A percentile compares a stretch with the other conserved stretches of the same genome.
Conservation (phyloP, 1,140 invertebrate species). For the Drosophila sulfurigaster region DNA sequence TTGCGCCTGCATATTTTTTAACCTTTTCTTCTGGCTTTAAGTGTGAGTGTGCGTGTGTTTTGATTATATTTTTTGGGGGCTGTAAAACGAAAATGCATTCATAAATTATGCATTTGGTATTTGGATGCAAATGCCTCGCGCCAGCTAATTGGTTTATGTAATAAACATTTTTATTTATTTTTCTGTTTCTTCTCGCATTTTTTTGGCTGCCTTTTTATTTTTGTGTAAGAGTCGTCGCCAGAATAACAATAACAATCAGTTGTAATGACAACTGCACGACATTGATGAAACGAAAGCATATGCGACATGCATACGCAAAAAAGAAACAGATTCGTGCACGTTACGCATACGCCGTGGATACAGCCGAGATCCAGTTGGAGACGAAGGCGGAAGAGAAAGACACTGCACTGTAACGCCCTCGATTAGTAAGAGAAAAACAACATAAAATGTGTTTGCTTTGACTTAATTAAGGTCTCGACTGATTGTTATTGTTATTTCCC, state of each 20-base stretch:
- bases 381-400: slow-evolving; percentile 30
- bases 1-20: slow-evolving; percentile 47
- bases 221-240: not conserved
- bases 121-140: slow-evolving; percentile 66
- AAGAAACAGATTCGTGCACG: slow-evolving; percentile 13
- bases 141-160: slow-evolving; percentile 76
- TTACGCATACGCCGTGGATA: slow-evolving; percentile 65
- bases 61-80: slow-evolving; percentile 25
- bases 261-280: slow-evolving; percentile 69
- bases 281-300: slow-evolving; percentile 60
- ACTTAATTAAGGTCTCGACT: slow-evolving; percentile 60
- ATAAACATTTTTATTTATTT: slow-evolving; percentile 48
- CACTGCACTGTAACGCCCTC: slow-evolving; percentile 43
- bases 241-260: slow-evolving; percentile 63
- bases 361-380: not conserved
- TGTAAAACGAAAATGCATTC: slow-evolving; percentile 59
- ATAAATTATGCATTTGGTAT: slow-evolving; percentile 80
- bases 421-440: slow-evolving; percentile 32
- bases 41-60: slow-evolving; percentile 17
- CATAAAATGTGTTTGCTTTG: slow-evolving; percentile 51
- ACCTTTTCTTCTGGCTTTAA: slow-evolving; percentile 28
- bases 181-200: slow-evolving; percentile 1
- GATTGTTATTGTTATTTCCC: slow-evolving; percentile 28
- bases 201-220: slow-evolving; percentile 8
- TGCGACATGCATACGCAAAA: slow-evolving; percentile 60